Evolutionary conservation across 2,113 vertebrate genomes (phyloP).

Genomic region (Oryctolagus cuniculus): mOryCun1.1 NC_091441.1:101873501-101874000

Average conservation of each 20-base stretch:
- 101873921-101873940: background rate
- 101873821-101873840: background rate
- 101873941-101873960: background rate
- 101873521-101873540: background rate
- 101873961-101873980: background rate
- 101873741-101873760: too few relatives aligned
- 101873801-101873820: too few relatives aligned
- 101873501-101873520: background rate
- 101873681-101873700: too few relatives aligned
- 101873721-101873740: too few relatives aligned
- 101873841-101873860: background rate
- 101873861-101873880: conserved; percentile 56
- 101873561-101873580: conserved; percentile 31
- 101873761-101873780: too few relatives aligned
- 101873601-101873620: conserved; percentile 1
- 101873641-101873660: too few relatives aligned
- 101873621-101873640: background rate
- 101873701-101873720: too few relatives aligned
- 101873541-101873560: background rate
- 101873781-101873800: too few relatives aligned
- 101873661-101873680: too few relatives aligned
- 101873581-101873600: background rate
- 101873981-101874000: background rate
- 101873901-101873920: background rate
- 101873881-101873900: conserved; percentile 23